A percentile compares a stretch with the other conserved stretches of the same genome.
Evolutionary conservation across 2,797 vertebrate species (phyloP).

Genomic region (Oryzias sinensis): DNA sequence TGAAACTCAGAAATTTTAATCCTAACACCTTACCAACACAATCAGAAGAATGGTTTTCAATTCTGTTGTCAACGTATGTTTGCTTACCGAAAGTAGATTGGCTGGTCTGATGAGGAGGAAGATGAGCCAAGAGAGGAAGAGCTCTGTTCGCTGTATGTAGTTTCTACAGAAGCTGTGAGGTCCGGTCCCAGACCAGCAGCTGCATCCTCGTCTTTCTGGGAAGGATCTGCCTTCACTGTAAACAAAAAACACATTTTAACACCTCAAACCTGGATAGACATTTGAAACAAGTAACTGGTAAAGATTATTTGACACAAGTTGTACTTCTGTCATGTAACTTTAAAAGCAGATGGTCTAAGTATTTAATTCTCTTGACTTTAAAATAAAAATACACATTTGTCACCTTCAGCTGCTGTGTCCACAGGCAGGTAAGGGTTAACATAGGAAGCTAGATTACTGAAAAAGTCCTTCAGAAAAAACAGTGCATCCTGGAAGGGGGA

Average conservation of each 20-base stretch:
- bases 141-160: conserved; percentile 77
- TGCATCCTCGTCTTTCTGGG: conserved; percentile 67
- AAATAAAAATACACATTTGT: not conserved
- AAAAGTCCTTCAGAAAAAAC: conserved; percentile 92
- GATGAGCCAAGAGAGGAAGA: conserved; percentile 77
- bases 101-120: conserved; percentile 84
- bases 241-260: not conserved
- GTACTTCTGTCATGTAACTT: too few species aligned
- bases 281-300: too few species aligned
- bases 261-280: too few species aligned
- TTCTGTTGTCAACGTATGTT: not conserved
- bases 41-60: not conserved
- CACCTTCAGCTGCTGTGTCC: conserved; percentile 83
- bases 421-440: conserved; percentile 84
- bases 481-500: conserved; percentile 81
- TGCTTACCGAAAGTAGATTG: conserved; percentile 89
- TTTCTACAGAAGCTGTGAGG: conserved; percentile 78
- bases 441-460: conserved; percentile 83
- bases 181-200: conserved; percentile 67
- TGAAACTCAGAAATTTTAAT: too few species aligned
- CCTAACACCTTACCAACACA: not conserved
- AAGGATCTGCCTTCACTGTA: conserved; percentile 75
- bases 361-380: not conserved
- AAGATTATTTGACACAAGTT: too few species aligned
- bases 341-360: too few species aligned